These are phyloP conservation scores for Pachycephala philippinensis DNA, from an alignment of 2,113 vertebrate species.

Conservation along the genomic window DNA sequence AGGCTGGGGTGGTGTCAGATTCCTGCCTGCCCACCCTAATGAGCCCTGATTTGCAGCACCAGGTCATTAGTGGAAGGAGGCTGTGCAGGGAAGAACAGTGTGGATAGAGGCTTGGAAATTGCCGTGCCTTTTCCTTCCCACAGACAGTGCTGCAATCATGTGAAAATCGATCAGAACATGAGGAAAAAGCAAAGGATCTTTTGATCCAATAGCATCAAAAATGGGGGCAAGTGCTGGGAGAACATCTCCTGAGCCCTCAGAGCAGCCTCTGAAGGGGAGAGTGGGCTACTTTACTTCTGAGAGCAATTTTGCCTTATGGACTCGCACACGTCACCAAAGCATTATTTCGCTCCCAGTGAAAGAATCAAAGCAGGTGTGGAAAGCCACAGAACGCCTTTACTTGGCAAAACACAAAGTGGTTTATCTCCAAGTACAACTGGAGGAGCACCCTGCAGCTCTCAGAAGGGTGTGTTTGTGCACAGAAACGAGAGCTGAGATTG, in stretches of 20 bases:
- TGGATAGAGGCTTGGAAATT: neutral
- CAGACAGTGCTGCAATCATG: neutral
- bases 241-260: neutral
- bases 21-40: neutral
- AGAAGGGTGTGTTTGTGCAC: neutral
- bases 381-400: neutral
- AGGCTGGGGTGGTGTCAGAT: fast-evolving
- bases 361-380: neutral
- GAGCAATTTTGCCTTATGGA: neutral
- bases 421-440: neutral
- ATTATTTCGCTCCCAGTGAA: neutral
- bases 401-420: neutral
- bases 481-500: neutral
- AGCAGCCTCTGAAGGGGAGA: neutral
- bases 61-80: neutral
- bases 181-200: neutral
- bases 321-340: fast-evolving
- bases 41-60: neutral
- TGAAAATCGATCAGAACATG: neutral
- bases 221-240: neutral
- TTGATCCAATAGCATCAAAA: neutral
- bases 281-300: neutral
- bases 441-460: neutral
- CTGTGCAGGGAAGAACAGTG: neutral
- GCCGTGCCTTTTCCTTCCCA: neutral